A percentile compares a stretch with the other conserved stretches of the same genome.
Conservation (phyloP, 92 coral and sea anemone species). For the Palythoa caribaeorum region DNA sequence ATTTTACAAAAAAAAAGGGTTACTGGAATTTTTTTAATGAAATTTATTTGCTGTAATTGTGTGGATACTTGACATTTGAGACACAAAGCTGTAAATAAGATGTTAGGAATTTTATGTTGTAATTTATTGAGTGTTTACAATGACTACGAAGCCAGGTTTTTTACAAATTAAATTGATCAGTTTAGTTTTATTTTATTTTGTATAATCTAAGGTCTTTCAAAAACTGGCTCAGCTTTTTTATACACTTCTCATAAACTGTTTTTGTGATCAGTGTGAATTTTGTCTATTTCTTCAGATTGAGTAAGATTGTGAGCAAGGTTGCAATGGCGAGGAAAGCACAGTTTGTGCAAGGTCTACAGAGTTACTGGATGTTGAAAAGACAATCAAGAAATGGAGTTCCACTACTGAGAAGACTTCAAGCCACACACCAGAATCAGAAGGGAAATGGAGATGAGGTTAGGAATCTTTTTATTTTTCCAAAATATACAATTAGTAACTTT, state of each 20-base stretch:
- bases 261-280: not conserved
- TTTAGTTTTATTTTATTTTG: not conserved
- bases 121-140: not conserved
- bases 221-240: not conserved
- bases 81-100: not conserved
- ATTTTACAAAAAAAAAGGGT: not conserved
- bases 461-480: not conserved
- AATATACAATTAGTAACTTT: not conserved
- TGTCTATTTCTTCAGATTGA: constrained; percentile 66
- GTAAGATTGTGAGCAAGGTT: constrained; percentile 97
- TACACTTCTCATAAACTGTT: not conserved
- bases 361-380: constrained; percentile 99
- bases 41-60: not conserved
- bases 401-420: constrained; percentile 91
- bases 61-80: not conserved
- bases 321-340: constrained; percentile 98
- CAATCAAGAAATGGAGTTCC: constrained; percentile 99
- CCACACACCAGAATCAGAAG: constrained; percentile 95
- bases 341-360: constrained; percentile 92
- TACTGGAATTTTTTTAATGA: not conserved
- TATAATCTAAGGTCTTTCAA: not conserved
- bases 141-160: not conserved
- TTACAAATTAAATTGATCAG: not conserved
- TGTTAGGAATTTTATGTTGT: not conserved
- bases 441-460: constrained; percentile 80